Base-by-base conservation (phyloP, 2,888 invertebrate species). In the Prenolepis imparis region DNA sequence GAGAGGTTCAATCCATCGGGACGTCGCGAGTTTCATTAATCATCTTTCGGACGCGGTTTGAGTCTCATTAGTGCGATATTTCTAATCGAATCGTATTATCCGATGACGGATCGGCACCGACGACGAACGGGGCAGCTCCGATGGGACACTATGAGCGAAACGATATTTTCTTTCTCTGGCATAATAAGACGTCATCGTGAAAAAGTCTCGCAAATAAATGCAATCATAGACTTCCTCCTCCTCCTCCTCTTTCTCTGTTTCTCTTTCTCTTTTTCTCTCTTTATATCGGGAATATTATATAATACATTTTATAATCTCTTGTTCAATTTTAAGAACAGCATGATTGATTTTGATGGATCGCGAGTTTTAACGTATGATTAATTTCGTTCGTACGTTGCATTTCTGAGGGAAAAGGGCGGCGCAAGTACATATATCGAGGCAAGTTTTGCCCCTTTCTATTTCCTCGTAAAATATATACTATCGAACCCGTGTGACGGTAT, bases 61-160 rank as follows among this genome's bases (percentile, higher is more conserved):
- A 48, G 78, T 68, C 82, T 84, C 87, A 83, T 88, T 88, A 87
- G 75, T 55, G 21, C 28, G 64, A 84, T 89, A 88, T 86, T 86
- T 88, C 84, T 86, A 88, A 89, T 89, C 90, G 88, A 89, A 89
- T 89, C 90, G 88, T 83, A 89, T 89, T 89, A 88, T 86, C 57
- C 84, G 48, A 73, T 89, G 88, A 89, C 88, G 63, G 84, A 87
- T 86, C 85, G 63, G 44, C 55, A 52, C 8, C 85, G 57, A 21
- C 44, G 82, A 70, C 81, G 63, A 39, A 61, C 84, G 59, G 39
- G 61, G 44, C 55, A 48, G 24, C 18, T 72, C 59, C 73, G 36
- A 18, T 24, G 78, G 44, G 72, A 78, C 32, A n/a, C 52, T 39
- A 18, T 9, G 39, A 18, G 18, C 36, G 28, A 70, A 18, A 72